Evolutionary conservation across 1,140 invertebrate species (phyloP), one percentile per base, ranked within the genome.

Genomic region (Drosophila simulans): DNA sequence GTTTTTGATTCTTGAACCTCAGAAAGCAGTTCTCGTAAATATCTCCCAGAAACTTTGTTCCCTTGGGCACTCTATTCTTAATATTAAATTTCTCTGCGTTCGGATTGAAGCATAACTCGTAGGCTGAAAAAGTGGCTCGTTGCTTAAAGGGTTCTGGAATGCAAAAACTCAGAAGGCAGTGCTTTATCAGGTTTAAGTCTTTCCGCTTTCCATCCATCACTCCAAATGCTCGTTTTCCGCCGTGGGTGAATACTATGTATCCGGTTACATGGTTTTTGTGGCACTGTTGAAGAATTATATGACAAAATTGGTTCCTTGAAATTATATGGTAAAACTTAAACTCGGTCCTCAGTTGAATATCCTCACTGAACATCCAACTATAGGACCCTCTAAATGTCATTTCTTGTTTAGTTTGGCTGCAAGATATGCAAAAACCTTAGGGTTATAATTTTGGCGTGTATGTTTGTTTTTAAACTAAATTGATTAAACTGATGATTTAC

Each of bases 251-350:
- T 20, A 35, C 12, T 13, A 52, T 52, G 7, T 35, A 52, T 5
- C 49, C 49, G 11, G 12, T 5, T 13, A 52, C 20, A 10, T 20
- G 8, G 1, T 13, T 17, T 3, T 1, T 3, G 10, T 35, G 49
- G 4, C 49, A 52, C 4, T 4, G 13, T 3, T 13, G 4, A 0
- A 12, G 1, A 35, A 52, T 17, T 17, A 17, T 17, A 17, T 4
- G 15, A 17, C 2, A 0, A 2, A 52, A 52, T 11, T 17, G 15
- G 12, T 12, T 34, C 0, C 15, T 31, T 10, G 31, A 31, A 31
- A 52, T 12, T 52, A 52, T 17, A 8, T 52, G 17, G 11, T 17
- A 35, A 11, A 52, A 34, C 49, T 35, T 17, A 35, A 52, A 52
- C 15, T 52, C 49, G 15, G 15, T 52, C 15, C n/a, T 52, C 2